Conservation (phyloP, 92 coral and sea anemone genomes). For the Porites lobata region DNA sequence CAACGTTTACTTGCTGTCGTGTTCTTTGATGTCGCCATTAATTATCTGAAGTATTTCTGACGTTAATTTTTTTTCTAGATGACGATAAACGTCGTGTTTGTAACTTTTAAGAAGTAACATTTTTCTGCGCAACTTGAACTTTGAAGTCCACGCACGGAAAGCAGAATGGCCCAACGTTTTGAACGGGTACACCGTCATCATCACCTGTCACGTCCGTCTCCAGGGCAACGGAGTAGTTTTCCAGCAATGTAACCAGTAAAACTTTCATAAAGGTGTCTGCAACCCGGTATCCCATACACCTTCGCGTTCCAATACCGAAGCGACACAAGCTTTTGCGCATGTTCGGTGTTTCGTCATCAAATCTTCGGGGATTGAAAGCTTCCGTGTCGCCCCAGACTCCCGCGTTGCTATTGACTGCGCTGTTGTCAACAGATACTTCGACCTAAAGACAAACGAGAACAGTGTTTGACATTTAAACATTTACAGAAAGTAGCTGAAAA, state of each 20-base stretch:
- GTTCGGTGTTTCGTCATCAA: conserved; percentile 80
- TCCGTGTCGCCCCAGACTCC: conserved; percentile 70
- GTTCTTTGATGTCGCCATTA: too few relatives aligned
- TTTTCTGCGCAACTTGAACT: conserved; percentile 35
- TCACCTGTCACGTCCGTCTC: conserved; percentile 69
- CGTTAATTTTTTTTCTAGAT: too few relatives aligned
- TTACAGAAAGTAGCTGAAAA: too few relatives aligned
- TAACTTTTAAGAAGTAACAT: not conserved
- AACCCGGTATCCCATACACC: conserved; percentile 81
- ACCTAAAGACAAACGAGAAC: conserved; percentile 29
- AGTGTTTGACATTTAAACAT: too few relatives aligned
- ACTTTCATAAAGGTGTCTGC: conserved; percentile 81
- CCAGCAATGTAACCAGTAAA: conserved; percentile 44
- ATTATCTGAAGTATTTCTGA: too few relatives aligned
- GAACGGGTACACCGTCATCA: conserved; percentile 66
- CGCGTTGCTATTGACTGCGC: conserved; percentile 74
- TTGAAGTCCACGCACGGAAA: conserved; percentile 68
- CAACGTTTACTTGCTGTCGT: too few relatives aligned
- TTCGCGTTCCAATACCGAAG: conserved; percentile 77
- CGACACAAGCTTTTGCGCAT: conserved; percentile 82
- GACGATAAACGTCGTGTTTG: not conserved
- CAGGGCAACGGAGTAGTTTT: conserved; percentile 49
- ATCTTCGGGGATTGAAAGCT: conserved; percentile 75
- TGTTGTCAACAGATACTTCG: conserved; percentile 78
- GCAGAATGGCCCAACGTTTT: conserved; percentile 69